Evolutionary conservation across 2,113 vertebrate genomes (phyloP).

Genomic region (Tupaia tana): DNA sequence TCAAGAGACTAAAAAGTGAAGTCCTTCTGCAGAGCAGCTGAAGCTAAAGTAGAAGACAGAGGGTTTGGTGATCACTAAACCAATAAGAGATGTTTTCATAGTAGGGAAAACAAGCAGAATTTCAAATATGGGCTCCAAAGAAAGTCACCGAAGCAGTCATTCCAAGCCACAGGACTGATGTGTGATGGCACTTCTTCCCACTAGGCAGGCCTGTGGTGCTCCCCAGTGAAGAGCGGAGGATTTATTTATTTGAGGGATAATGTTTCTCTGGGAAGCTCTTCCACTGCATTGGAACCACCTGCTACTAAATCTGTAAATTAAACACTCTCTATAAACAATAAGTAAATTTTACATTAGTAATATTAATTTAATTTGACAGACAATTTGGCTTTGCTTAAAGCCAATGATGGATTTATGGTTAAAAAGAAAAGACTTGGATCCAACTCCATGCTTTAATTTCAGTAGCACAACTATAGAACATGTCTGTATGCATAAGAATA

Average conservation of each 20-base stretch:
- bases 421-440: background rate
- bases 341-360: background rate
- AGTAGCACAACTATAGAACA: conserved; percentile 42
- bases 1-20: background rate
- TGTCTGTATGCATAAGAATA: conserved; percentile 46
- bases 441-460: conserved; percentile 38
- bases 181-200: background rate
- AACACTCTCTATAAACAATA: background rate
- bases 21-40: background rate
- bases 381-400: conserved; percentile 14
- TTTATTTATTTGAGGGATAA: conserved; percentile 18
- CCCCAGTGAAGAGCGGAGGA: background rate
- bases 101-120: background rate
- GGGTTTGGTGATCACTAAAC: background rate
- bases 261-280: background rate
- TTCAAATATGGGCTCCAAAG: background rate
- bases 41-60: background rate
- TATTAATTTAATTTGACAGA: conserved; percentile 40
- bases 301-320: conserved; percentile 24
- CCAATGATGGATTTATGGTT: background rate
- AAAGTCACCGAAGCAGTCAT: background rate
- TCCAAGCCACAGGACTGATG: background rate
- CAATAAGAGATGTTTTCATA: background rate
- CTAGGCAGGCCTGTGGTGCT: background rate
- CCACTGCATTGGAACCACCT: background rate